Percentiles rank a stretch among this genome's conserved stretches.
phyloP scores from a whole-genome alignment of 2,888 invertebrate genomes.

The Asteroscopus sphinx region DNA sequence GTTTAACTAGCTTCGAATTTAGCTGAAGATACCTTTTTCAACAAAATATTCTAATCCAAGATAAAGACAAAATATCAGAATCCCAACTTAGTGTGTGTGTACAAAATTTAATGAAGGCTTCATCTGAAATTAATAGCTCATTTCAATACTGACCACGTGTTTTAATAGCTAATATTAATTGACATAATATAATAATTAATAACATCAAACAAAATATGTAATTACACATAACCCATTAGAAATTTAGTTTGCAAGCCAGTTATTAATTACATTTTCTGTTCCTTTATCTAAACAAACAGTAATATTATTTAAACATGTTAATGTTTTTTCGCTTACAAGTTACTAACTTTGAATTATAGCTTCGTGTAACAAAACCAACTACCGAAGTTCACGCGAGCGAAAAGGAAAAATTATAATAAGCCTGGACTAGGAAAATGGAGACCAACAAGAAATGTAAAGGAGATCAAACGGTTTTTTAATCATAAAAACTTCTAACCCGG shows the following conservation, averaged over 20 bases:
- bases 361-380: conserved; percentile 7
- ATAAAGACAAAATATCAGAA: no score
- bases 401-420: conserved; percentile 4
- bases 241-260: background rate
- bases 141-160: conserved; percentile 1
- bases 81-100: no score
- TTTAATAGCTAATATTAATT: background rate
- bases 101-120: conserved; percentile 2
- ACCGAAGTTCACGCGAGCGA: conserved; percentile 22
- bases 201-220: background rate
- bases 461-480: no score
- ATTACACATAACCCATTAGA: conserved; percentile 1
- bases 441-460: no score
- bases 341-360: conserved; percentile 11
- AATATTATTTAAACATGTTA: conserved; percentile 12
- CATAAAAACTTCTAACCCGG: no score
- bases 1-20: no score
- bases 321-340: conserved; percentile 3
- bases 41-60: no score
- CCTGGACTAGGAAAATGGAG: background rate
- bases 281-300: conserved; percentile 15
- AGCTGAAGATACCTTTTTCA: no score
- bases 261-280: background rate
- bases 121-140: conserved; percentile 5
- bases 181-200: conserved; percentile 2